Percentiles rank a stretch among this genome's conserved stretches.
These are phyloP conservation scores for Odontothrips loti DNA, from an alignment of 2,888 invertebrate species.

Conservation along the genomic window DNA sequence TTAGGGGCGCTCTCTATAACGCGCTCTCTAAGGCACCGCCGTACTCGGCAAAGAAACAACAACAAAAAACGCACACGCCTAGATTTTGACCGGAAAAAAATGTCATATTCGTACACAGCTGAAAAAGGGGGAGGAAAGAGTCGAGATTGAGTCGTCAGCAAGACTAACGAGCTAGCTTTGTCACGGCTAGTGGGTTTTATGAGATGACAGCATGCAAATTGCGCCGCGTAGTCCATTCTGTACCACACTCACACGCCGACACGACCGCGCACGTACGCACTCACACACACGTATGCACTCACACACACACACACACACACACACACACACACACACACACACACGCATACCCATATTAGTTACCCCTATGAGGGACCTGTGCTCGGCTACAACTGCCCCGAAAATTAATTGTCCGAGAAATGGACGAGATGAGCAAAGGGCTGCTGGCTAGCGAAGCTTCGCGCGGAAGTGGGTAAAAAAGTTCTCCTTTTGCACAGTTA, in stretches of 20 bases:
- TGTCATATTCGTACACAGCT: too few species aligned
- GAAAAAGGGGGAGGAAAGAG: not conserved
- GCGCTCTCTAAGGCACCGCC: too few species aligned
- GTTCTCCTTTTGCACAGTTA: too few species aligned
- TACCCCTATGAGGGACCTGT: not conserved
- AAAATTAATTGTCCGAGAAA: slow-evolving; percentile 6
- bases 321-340: not conserved
- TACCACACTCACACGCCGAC: not conserved
- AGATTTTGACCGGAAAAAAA: too few species aligned
- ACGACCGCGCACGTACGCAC: not conserved
- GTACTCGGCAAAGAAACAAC: too few species aligned
- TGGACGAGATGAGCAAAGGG: not conserved
- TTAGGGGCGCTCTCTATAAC: too few species aligned
- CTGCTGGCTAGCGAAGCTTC: too few species aligned
- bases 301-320: not conserved
- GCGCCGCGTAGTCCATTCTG: not conserved
- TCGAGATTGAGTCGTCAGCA: slow-evolving; percentile 9
- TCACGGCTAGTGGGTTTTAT: slow-evolving; percentile 20
- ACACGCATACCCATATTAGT: not conserved
- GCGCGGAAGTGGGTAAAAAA: too few species aligned
- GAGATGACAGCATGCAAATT: slow-evolving; percentile 26
- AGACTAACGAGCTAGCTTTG: slow-evolving; percentile 6
- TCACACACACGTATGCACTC: not conserved
- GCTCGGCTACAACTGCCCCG: not conserved
- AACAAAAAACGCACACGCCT: too few species aligned